phyloP scores from a whole-genome alignment of 2,888 invertebrate genomes.

The Epistrophe grossulariae region DNA sequence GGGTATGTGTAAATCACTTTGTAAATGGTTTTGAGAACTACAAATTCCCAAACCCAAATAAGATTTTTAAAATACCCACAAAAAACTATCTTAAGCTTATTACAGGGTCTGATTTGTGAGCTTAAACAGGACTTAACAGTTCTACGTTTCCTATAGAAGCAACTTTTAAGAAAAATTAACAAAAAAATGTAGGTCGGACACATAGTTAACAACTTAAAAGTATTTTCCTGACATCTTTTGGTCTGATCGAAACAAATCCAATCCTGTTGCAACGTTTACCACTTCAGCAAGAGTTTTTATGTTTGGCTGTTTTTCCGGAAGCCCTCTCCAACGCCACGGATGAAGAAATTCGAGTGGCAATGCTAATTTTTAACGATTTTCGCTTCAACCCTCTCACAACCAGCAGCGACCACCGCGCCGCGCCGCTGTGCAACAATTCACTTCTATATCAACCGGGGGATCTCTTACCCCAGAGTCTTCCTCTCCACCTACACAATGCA shows the following conservation, averaged over 20 bases:
- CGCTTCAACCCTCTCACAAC: slow-evolving; percentile 40
- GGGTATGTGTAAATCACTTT: too few relatives aligned
- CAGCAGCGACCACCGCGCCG: neutral
- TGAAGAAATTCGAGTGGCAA: slow-evolving; percentile 70
- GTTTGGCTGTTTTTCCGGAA: slow-evolving; percentile 59
- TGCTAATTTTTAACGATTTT: slow-evolving; percentile 75
- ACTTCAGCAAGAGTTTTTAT: slow-evolving; percentile 74
- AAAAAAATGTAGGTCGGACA: too few relatives aligned
- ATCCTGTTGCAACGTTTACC: slow-evolving; percentile 48
- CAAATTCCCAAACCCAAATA: too few relatives aligned
- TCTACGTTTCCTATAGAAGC: too few relatives aligned
- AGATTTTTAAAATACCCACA: too few relatives aligned
- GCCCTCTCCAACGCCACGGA: slow-evolving; percentile 47
- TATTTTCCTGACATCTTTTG: too few relatives aligned
- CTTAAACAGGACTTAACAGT: too few relatives aligned
- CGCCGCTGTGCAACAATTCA: slow-evolving; percentile 31
- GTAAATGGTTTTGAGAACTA: too few relatives aligned
- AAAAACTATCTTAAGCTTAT: too few relatives aligned
- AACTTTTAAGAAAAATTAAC: too few relatives aligned
- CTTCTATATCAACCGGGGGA: slow-evolving; percentile 13
- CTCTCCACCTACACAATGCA: slow-evolving; percentile 45
- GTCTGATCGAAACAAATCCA: neutral
- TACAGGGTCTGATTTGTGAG: neutral
- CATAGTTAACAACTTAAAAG: too few relatives aligned
- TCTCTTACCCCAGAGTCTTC: slow-evolving; percentile 1